A percentile compares a stretch with the other conserved stretches of the same genome.
Conservation (phyloP, 2,113 vertebrate genomes). For the Neofelis nebulosa region DNA sequence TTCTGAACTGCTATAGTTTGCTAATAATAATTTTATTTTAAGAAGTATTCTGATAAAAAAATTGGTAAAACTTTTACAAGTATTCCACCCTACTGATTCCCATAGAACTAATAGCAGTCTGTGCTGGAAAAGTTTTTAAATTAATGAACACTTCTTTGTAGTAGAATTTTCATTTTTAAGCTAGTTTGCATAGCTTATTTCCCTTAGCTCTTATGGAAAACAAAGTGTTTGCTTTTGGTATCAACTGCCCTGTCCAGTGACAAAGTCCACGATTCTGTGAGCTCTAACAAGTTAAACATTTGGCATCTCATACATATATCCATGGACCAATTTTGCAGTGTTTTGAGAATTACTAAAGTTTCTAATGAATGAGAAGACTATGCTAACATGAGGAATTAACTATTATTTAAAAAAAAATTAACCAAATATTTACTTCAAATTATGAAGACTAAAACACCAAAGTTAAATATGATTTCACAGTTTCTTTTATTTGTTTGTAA, state of each 20-base stretch:
- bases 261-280: background rate
- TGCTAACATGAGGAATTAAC: background rate
- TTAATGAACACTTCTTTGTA: background rate
- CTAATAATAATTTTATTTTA: slow-evolving; percentile 21
- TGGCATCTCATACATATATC: background rate
- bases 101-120: background rate
- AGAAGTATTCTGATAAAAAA: background rate
- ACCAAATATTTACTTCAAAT: background rate
- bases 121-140: background rate
- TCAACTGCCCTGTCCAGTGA: background rate
- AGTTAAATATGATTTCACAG: background rate
- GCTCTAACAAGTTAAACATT: background rate
- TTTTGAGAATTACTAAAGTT: background rate
- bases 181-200: background rate
- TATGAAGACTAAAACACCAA: background rate
- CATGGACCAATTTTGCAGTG: background rate
- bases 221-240: background rate
- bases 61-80: background rate
- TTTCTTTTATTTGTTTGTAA: background rate
- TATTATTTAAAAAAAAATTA: background rate
- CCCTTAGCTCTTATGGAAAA: background rate
- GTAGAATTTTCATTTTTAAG: background rate
- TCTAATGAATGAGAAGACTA: background rate
- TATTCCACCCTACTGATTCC: background rate
- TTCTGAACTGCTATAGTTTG: background rate